Evolutionary conservation across 1,140 invertebrate species (phyloP), one percentile per base, ranked within the genome.

Genomic region (Hetaerina americana): DNA sequence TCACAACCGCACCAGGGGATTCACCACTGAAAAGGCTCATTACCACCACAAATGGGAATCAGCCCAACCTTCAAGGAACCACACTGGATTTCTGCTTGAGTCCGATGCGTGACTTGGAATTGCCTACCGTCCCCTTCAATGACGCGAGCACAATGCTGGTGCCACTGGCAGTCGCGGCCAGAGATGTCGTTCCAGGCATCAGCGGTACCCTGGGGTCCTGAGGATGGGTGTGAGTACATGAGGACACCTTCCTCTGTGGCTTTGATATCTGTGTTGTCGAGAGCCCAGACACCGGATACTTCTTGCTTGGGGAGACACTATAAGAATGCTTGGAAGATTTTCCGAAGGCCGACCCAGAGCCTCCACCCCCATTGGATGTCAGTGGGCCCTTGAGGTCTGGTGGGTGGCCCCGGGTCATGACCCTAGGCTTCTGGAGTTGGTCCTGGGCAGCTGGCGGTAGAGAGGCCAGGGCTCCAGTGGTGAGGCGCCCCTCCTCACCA

Each of bases 211-310:
- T 12, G 22, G 40, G 40, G 40, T 57, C 40, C 10, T 57, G 40
- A 57, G 68, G 68, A 26, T 69, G 68, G 24, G 68, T 69, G 8
- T 69, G 68, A 10, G 68, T 69, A 8, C 26, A 69, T 5, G 40
- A 57, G 15, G 40, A 57, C 40, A 66, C 40, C 26, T 86, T 88
- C 26, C 86, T 81, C 12, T 80, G 79, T 5, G 83, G 80, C 75
- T 88, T 89, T 18, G 84, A 80, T 72, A 84, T 85, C 73, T 83
- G 85, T 24, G 82, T 84, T 22, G 83, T 86, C 24, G 85, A 87
- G 10, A 87, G 76, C n/a, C 85, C 86, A 24, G 86, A 86, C 5
- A 87, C 85, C 0, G 86, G 85, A 77, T 87, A 87, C 74, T 87
- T 88, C 10, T 79, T 80, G 67, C 81, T 81, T 49, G 76, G 80